A percentile compares a stretch with the other conserved stretches of the same genome.
Evolutionary conservation across 2,113 vertebrate genomes (phyloP).

Genomic region (Pristiophorus japonicus): DNA sequence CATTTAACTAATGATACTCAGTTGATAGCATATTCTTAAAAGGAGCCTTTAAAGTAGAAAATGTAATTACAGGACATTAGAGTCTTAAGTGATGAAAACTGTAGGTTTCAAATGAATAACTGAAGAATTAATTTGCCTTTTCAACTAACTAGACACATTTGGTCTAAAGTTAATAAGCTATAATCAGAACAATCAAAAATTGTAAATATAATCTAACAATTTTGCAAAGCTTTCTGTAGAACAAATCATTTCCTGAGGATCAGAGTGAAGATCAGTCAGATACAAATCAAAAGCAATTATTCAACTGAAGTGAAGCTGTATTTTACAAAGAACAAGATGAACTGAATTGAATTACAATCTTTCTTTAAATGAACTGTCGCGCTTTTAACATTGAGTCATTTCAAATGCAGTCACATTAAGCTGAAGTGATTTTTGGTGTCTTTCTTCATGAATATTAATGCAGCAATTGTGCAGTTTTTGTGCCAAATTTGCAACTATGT

Average conservation of each 20-base stretch:
- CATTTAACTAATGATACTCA: neutral
- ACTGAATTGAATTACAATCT: neutral
- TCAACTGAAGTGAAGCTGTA: neutral
- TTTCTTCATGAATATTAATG: neutral
- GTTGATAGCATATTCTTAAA: neutral
- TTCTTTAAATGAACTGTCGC: slow-evolving; percentile 2
- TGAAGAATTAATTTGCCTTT: neutral
- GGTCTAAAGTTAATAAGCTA: neutral
- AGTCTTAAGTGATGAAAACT: neutral
- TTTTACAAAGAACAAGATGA: neutral
- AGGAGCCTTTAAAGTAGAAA: neutral
- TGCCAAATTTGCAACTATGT: neutral
- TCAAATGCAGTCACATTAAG: neutral
- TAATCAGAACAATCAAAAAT: neutral
- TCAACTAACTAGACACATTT: neutral
- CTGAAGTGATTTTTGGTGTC: neutral
- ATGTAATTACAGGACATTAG: neutral
- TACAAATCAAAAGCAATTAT: slow-evolving; percentile 13
- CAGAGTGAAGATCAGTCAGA: neutral
- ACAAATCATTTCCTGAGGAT: neutral
- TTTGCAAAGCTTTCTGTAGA: neutral
- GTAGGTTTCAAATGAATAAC: neutral
- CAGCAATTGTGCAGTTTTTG: neutral
- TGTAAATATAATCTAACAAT: neutral
- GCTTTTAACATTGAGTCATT: neutral